These are phyloP conservation scores for Discoglossus pictus DNA, from an alignment of 2,797 vertebrate species.

Conservation along the genomic window DNA sequence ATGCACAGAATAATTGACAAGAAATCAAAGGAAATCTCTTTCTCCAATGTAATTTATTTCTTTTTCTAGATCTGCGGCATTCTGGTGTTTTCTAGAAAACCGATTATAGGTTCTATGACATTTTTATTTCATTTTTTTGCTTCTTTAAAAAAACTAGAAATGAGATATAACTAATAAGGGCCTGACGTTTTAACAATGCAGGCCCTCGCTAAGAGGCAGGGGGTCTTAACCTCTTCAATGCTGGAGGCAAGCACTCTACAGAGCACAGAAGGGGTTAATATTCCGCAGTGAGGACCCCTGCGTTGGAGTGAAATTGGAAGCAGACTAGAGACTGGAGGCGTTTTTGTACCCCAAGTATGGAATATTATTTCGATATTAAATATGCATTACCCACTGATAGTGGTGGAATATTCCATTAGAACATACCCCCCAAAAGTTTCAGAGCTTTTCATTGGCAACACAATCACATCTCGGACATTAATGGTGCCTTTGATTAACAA, in stretches of 20 bases:
- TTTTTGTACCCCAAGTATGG: slow-evolving; percentile 8
- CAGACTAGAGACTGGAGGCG: slow-evolving; percentile 14
- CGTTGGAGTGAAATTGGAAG: slow-evolving; percentile 31
- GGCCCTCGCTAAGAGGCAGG: slow-evolving; percentile 36
- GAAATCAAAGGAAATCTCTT: slow-evolving; percentile 20
- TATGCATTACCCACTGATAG: slow-evolving; percentile 24
- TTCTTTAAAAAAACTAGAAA: slow-evolving; percentile 42
- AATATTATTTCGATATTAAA: slow-evolving; percentile 18
- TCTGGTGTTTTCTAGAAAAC: slow-evolving; percentile 49
- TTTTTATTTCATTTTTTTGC: slow-evolving; percentile 14
- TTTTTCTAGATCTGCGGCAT: slow-evolving; percentile 47
- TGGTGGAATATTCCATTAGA: slow-evolving; percentile 12
- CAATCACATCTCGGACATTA: too few species aligned
- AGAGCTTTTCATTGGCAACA: too few species aligned
- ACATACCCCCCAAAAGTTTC: background rate
- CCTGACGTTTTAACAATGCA: slow-evolving; percentile 29
- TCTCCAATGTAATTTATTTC: slow-evolving; percentile 48
- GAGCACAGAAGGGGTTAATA: slow-evolving; percentile 19
- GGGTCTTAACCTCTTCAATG: slow-evolving; percentile 21
- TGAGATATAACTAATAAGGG: slow-evolving; percentile 38
- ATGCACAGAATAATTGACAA: slow-evolving; percentile 4
- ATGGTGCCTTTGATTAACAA: too few species aligned
- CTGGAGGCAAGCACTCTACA: slow-evolving; percentile 15
- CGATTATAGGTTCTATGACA: slow-evolving; percentile 42
- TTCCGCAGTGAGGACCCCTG: slow-evolving; percentile 33